Evolutionary conservation across 2,888 invertebrate genomes (phyloP), one percentile per base, ranked within the genome.

Genomic region (Hirtodrosophila histrioides): DNA sequence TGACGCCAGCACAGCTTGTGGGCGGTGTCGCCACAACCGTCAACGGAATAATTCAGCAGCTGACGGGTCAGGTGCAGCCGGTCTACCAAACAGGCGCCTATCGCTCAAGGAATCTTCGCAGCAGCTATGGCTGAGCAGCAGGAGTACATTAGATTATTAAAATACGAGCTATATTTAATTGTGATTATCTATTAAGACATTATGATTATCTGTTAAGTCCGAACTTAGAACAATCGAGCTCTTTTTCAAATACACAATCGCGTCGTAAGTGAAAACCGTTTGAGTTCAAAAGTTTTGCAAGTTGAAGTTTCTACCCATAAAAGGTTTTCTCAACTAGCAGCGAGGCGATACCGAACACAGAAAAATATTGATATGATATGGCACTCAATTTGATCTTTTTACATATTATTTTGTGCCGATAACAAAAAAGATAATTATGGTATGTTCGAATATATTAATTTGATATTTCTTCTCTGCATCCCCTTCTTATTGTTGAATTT

Each of bases 21-120:
- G 89, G 91, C 3, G 90, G 91, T 9, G 80, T 91, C 7, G 82
- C 92, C 1, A 84, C 88, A 0, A 91, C 91, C 0, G 88, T 91
- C 0, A 92, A 91, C 37, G 87, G 88, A 6, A 85, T 91, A 17
- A 91, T 91, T 45, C 91, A 91, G 57, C 90, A 90, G 43, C 66
- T 91, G 17, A 87, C 89, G 44, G 91, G 89, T 5, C 90, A 90
- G 62, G 83, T 87, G 43, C 89, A 83, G 50, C 90, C 91, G 3
- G 89, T 90, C 6, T 90, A 89, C 67, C 77, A 83, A 27, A 69
- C 78, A 0, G 81, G 81, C 36, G 33, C 46, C 4, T 88, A 88
- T 48, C 73, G 89, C 3, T 12, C 66, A 2, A 54, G 83, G n/a
- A 43, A 44, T 12, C 50, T 61, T 10, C 69, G 88, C 11, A 72